phyloP scores from a whole-genome alignment of 1,140 invertebrate genomes.

The Procambarus clarkii region DNA sequence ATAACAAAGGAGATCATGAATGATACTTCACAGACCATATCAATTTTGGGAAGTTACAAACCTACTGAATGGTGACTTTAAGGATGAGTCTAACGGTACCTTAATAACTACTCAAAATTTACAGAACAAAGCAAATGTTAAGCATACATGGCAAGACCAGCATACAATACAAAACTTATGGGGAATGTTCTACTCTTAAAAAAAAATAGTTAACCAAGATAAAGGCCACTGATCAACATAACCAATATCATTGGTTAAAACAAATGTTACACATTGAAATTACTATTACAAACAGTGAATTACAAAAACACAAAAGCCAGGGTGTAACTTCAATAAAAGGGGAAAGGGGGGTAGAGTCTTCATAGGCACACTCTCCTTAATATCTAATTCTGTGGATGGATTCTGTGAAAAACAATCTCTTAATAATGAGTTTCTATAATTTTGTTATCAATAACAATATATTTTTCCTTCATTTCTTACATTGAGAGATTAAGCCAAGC shows the following conservation, averaged over 20 bases:
- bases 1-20: too few relatives aligned
- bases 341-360: not conserved
- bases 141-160: not conserved
- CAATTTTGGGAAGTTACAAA: too few relatives aligned
- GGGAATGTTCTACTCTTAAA: not conserved
- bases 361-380: conserved; percentile 27
- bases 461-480: not conserved
- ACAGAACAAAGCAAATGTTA: not conserved
- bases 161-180: not conserved
- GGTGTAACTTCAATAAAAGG: not conserved
- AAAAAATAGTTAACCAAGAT: not conserved
- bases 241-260: not conserved
- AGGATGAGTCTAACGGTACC: not conserved
- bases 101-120: not conserved
- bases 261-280: not conserved
- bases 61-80: not conserved
- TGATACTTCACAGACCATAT: too few relatives aligned
- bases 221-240: not conserved
- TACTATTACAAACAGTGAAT: not conserved
- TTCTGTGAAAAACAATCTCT: not conserved
- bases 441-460: not conserved
- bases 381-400: not conserved
- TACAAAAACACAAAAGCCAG: not conserved
- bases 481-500: not conserved
- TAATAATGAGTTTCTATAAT: not conserved